phyloP scores from a whole-genome alignment of 2,113 vertebrate species.

The Ctenomys sociabilis region DNA sequence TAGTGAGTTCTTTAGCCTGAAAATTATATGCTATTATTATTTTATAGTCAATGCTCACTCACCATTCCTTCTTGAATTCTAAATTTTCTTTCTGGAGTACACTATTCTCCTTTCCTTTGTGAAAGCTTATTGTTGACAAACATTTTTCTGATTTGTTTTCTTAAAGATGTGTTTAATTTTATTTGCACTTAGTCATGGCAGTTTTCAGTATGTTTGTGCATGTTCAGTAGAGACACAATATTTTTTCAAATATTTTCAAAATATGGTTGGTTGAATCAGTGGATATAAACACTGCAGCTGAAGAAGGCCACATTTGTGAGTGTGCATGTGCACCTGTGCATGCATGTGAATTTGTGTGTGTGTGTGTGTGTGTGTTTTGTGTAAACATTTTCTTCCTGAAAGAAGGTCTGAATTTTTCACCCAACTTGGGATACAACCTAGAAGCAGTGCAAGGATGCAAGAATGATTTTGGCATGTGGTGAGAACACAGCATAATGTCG shows the following conservation, averaged over 20 bases:
- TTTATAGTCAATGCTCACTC: constrained; percentile 1
- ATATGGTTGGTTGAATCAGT: background rate
- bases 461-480: background rate
- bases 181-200: background rate
- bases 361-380: background rate
- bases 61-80: background rate
- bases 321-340: too few species aligned
- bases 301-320: background rate
- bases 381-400: background rate
- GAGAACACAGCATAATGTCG: background rate
- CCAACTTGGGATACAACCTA: background rate
- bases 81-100: background rate
- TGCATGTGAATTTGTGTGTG: too few species aligned
- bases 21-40: background rate
- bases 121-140: background rate
- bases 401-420: background rate
- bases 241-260: background rate
- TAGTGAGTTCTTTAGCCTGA: background rate
- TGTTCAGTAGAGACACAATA: background rate
- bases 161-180: background rate
- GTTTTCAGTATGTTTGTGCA: background rate
- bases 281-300: background rate
- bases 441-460: background rate
- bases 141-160: background rate
- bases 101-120: background rate